Evolutionary conservation across 1,140 invertebrate species (phyloP).

Genomic region (Spodoptera frugiperda): DNA sequence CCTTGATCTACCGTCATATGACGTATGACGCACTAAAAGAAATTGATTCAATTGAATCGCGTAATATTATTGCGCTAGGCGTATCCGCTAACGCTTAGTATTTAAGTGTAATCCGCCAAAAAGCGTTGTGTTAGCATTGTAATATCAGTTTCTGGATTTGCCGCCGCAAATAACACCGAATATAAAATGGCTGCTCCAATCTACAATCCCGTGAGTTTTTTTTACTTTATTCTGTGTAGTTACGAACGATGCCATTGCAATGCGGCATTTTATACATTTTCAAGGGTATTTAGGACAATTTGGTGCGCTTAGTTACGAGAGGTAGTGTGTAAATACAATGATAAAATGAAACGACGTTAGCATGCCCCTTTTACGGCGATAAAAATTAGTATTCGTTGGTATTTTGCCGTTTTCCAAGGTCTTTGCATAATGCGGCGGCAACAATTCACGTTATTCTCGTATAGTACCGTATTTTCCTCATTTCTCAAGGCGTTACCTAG

Average conservation of each 20-base stretch:
- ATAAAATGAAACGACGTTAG: slow-evolving; percentile 35
- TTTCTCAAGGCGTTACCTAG: background rate
- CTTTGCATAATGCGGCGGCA: slow-evolving; percentile 29
- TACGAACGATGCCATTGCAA: slow-evolving; percentile 26
- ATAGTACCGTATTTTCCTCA: slow-evolving; percentile 24
- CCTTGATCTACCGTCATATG: slow-evolving; percentile 64
- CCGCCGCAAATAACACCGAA: slow-evolving; percentile 17
- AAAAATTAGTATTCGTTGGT: slow-evolving; percentile 31
- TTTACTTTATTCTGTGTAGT: slow-evolving; percentile 50
- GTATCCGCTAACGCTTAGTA: slow-evolving; percentile 58
- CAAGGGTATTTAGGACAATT: slow-evolving; percentile 64
- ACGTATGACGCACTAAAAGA: slow-evolving; percentile 71
- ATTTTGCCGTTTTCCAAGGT: slow-evolving; percentile 40
- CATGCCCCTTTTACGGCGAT: slow-evolving; percentile 38
- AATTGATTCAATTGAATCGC: slow-evolving; percentile 50
- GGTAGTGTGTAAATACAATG: slow-evolving; percentile 59
- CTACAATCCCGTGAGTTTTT: slow-evolving; percentile 75
- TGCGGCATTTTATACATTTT: slow-evolving; percentile 54
- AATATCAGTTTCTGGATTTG: slow-evolving; percentile 41
- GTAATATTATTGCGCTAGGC: slow-evolving; percentile 57
- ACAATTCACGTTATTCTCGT: slow-evolving; percentile 25
- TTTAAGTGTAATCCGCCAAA: slow-evolving; percentile 55
- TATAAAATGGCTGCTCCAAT: slow-evolving; percentile 72
- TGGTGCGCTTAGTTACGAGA: slow-evolving; percentile 45
- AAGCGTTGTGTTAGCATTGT: slow-evolving; percentile 44